Evolutionary conservation across 2,888 invertebrate genomes (phyloP).

Genomic region (Lampropteryx suffumata): DNA sequence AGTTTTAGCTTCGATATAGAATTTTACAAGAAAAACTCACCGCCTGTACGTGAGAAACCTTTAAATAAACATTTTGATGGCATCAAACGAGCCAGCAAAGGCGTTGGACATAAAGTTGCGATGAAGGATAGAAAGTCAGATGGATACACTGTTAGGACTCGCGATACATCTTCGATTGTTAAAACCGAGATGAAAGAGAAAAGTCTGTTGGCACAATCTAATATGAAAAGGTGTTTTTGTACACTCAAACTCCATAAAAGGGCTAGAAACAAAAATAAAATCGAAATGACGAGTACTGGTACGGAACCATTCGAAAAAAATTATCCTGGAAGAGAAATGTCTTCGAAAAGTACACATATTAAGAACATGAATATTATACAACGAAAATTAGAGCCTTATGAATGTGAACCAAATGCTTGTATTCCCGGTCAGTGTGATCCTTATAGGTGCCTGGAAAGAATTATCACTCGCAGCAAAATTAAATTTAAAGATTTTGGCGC

Average conservation of each 20-base stretch:
- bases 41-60: background rate
- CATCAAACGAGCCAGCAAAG: background rate
- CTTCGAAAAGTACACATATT: conserved; percentile 12
- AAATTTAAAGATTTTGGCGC: conserved; percentile 26
- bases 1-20: conserved; percentile 35
- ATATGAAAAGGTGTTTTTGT: conserved; percentile 36
- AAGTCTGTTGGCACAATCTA: background rate
- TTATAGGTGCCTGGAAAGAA: conserved; percentile 38
- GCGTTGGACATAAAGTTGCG: background rate
- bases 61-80: background rate
- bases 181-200: background rate
- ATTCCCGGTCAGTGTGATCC: conserved; percentile 44
- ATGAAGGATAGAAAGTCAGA: background rate
- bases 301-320: conserved; percentile 14
- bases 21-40: conserved; percentile 33
- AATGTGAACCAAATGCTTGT: conserved; percentile 46
- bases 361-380: conserved; percentile 3
- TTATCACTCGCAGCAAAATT: conserved; percentile 17
- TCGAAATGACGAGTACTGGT: conserved; percentile 10
- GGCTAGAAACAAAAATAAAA: conserved; percentile 5
- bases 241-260: conserved; percentile 33
- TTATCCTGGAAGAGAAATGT: conserved; percentile 2
- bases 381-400: conserved; percentile 31
- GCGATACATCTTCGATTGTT: background rate
- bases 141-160: background rate